Base-by-base conservation (phyloP, 2,888 invertebrate species). In the Molorchus minor region DNA sequence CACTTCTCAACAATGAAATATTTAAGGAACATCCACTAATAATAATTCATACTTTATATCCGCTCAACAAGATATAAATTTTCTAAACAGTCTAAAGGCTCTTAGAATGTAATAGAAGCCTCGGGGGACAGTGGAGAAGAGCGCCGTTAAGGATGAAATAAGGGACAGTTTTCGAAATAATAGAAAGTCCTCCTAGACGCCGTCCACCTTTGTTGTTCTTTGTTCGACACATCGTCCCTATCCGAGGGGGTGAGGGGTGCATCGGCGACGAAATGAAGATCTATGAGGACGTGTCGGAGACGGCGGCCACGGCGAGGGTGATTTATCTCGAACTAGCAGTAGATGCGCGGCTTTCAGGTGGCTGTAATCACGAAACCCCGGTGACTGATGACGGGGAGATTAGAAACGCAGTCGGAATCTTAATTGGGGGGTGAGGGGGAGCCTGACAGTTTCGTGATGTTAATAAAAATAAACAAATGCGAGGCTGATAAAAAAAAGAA, bases 91-190 rank as follows among this genome's bases (percentile, higher is more conserved):
- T 52, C 41, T 21, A 41, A 30, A 52, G 52, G 41, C 29, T 52
- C 29, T 29, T 29, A 16, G 52, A 49, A 38, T 38, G 15, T 3
- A 17, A 25, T n/a, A 16, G 3, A 16, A 43, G 13, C 17, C 30
- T 10, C 45, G 45, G 13, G 13, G 13, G 38, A 10, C 19, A 41
- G 30, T 20, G 20, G 58, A 56, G 58, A 62, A 62, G 58, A 62
- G 56, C 56, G 58, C 58, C 45, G 58, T 58, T 62, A 62, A 62
- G 62, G 58, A 62, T 62, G 62, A 62, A 62, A 62, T 62, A 62
- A 58, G 58, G 40, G 58, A 56, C 56, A 58, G 56, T 58, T 58
- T 62, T 58, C 53, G 62, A 62, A 62, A 62, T 62, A 58, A 62
- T 56, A 62, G 62, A 62, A 56, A 58, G 49, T 47, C 53, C 45